A percentile compares a stretch with the other conserved stretches of the same genome.
These are phyloP conservation scores for Cynoglossus semilaevis DNA, from an alignment of 2,113 vertebrate species.

Conservation along the genomic window DNA sequence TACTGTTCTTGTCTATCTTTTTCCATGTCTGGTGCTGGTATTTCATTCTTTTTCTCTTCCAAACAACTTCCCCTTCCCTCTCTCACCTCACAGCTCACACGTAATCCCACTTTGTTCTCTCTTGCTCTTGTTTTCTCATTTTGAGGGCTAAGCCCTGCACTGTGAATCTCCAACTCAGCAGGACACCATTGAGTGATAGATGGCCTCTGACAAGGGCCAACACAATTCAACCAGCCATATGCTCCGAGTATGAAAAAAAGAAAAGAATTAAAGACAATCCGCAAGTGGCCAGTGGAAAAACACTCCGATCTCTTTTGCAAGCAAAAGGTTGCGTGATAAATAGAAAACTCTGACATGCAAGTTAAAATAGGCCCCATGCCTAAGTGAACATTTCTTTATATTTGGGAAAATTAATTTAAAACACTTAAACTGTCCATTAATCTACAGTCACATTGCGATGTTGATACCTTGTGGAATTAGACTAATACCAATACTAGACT, in stretches of 20 bases:
- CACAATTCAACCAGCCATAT: slow-evolving; percentile 68
- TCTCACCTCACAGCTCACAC: slow-evolving; percentile 24
- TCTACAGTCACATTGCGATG: no score
- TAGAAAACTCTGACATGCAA: slow-evolving; percentile 28
- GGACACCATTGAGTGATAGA: slow-evolving; percentile 70
- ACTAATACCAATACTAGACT: no score
- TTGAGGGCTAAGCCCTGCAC: slow-evolving; percentile 47
- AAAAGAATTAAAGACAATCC: slow-evolving; percentile 62
- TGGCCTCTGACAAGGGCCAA: slow-evolving; percentile 71
- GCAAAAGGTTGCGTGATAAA: slow-evolving; percentile 50
- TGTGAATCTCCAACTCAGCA: slow-evolving; percentile 64
- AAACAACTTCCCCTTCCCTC: slow-evolving; percentile 19
- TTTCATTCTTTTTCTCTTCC: slow-evolving; percentile 29
- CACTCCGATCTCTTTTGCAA: slow-evolving; percentile 58
- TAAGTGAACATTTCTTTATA: no score
- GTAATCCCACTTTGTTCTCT: slow-evolving; percentile 41
- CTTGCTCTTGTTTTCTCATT: slow-evolving; percentile 61
- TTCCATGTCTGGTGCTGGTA: slow-evolving; percentile 13
- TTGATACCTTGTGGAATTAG: no score
- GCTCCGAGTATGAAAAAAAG: slow-evolving; percentile 56
- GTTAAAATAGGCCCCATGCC: no score
- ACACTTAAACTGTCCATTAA: neutral
- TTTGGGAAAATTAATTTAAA: slow-evolving; percentile 11
- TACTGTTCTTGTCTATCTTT: neutral
- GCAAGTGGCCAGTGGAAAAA: slow-evolving; percentile 54